Evolutionary conservation across 2,888 invertebrate genomes (phyloP).

Genomic region (Dryobotodes eremita): DNA sequence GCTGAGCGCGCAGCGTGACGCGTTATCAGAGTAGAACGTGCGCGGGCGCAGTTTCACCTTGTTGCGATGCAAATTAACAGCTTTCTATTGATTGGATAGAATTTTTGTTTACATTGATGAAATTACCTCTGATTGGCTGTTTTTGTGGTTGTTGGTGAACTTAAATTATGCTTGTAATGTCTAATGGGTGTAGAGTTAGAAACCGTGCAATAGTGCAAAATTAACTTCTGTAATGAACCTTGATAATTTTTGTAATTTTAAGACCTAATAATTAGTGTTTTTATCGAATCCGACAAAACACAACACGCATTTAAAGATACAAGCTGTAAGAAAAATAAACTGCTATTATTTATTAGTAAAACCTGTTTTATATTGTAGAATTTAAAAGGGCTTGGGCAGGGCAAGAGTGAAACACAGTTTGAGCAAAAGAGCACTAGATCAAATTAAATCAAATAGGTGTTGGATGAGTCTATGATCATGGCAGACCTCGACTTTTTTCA

Average conservation of each 20-base stretch:
- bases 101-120: constrained; percentile 53
- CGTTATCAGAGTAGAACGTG: constrained; percentile 68
- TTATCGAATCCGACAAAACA: background rate
- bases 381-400: background rate
- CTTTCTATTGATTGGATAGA: constrained; percentile 62
- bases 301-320: too few species aligned
- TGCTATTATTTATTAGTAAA: too few species aligned
- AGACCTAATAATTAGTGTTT: background rate
- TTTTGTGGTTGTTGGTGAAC: background rate
- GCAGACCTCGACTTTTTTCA: background rate
- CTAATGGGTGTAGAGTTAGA: constrained; percentile 18
- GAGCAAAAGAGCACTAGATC: too few species aligned
- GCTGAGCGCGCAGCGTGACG: constrained; percentile 63
- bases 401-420: background rate
- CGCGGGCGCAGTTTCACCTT: constrained; percentile 55
- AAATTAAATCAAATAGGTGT: too few species aligned
- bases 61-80: constrained; percentile 63
- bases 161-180: constrained; percentile 9
- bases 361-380: too few species aligned
- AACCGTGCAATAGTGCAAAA: constrained; percentile 21
- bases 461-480: background rate
- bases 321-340: background rate
- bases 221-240: background rate
- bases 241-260: constrained; percentile 9
- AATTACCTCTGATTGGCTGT: constrained; percentile 28